A percentile compares a stretch with the other conserved stretches of the same genome.
phyloP scores from a whole-genome alignment of 1,140 invertebrate species.

The Temnothorax longispinosus region DNA sequence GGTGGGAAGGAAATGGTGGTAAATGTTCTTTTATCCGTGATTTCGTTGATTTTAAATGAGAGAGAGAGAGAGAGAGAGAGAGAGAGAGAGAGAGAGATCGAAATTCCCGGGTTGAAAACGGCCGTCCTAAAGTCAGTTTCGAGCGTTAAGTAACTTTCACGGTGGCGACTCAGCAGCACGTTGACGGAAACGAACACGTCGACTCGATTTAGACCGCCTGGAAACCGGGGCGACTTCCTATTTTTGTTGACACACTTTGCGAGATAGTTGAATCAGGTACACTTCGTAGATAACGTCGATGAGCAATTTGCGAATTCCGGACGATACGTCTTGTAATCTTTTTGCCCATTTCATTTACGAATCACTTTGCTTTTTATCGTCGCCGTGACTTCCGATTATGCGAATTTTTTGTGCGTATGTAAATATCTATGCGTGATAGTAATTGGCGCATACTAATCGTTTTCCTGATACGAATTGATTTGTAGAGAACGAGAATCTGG shows the following conservation, averaged over 20 bases:
- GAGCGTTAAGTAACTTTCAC: constrained; percentile 6
- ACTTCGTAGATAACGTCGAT: neutral
- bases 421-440: neutral
- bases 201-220: constrained; percentile 35
- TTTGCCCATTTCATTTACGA: neutral
- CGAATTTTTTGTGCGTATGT: neutral
- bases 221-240: constrained; percentile 32
- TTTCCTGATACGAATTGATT: constrained; percentile 24
- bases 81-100: neutral
- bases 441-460: constrained; percentile 17
- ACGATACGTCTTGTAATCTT: neutral
- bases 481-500: neutral
- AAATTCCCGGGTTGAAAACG: neutral
- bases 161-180: neutral
- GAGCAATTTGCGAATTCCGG: neutral
- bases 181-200: constrained; percentile 17
- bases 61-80: neutral
- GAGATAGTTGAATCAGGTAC: constrained; percentile 4
- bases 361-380: neutral
- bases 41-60: constrained; percentile 48
- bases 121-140: neutral
- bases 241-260: constrained; percentile 46
- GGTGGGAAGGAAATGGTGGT: neutral
- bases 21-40: neutral
- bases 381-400: neutral